phyloP scores from a whole-genome alignment of 2,113 vertebrate genomes.

The Motacilla alba region DNA sequence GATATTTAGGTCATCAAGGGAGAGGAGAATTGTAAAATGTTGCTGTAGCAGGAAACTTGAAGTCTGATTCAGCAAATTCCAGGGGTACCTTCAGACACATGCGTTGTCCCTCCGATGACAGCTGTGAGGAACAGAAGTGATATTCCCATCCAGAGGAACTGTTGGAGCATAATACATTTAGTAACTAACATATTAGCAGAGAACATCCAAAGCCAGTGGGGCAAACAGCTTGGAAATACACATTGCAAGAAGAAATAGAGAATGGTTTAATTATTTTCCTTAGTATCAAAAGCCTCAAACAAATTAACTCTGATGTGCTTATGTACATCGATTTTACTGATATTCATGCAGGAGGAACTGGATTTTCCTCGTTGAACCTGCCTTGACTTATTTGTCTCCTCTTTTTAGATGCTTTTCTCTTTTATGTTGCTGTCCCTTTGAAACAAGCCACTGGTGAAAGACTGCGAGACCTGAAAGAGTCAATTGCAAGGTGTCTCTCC shows the following conservation, averaged over 20 bases:
- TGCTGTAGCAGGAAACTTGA: background rate
- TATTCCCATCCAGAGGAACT: background rate
- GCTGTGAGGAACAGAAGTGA: background rate
- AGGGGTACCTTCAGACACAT: background rate
- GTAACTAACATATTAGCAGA: background rate
- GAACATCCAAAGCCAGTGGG: background rate
- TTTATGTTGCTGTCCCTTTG: background rate
- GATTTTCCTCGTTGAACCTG: background rate
- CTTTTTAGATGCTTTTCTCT: background rate
- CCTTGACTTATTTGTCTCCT: background rate
- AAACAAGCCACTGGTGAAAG: background rate
- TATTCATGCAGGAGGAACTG: background rate
- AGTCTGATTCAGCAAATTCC: slow-evolving; percentile 11
- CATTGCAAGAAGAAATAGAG: background rate
- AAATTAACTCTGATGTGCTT: background rate
- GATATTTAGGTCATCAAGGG: background rate
- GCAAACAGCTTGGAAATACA: background rate
- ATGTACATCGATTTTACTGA: background rate
- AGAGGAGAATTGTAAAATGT: background rate
- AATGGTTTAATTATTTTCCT: background rate
- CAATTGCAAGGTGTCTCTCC: background rate
- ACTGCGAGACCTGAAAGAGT: background rate
- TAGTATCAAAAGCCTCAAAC: background rate
- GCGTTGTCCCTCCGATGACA: background rate
- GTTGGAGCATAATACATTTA: background rate